phyloP scores from a whole-genome alignment of 2,113 vertebrate species.

The Limanda limanda region DNA sequence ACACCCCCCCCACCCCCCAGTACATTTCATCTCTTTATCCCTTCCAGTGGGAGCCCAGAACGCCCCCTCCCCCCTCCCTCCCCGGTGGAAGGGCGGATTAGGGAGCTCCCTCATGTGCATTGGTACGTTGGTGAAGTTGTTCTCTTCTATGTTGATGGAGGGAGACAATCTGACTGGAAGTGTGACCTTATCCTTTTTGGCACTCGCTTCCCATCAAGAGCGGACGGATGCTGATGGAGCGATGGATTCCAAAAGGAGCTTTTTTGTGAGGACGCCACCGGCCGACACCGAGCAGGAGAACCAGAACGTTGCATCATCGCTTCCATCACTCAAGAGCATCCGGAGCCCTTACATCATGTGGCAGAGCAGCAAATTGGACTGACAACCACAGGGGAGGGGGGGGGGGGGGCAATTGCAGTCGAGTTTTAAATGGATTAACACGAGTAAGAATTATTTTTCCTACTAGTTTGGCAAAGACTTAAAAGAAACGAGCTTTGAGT shows the following conservation, averaged over 20 bases:
- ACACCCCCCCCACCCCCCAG: constrained; percentile 36
- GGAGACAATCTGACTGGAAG: constrained; percentile 54
- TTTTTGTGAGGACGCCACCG: constrained; percentile 53
- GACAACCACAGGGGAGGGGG: constrained; percentile 30
- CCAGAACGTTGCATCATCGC: constrained; percentile 56
- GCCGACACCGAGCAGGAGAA: constrained; percentile 56
- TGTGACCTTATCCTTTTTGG: constrained; percentile 53
- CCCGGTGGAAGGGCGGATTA: constrained; percentile 40
- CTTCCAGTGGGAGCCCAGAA: constrained; percentile 39
- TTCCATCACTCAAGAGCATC: constrained; percentile 55
- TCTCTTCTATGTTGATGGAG: constrained; percentile 54
- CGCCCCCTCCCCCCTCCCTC: constrained; percentile 35
- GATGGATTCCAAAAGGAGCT: constrained; percentile 56
- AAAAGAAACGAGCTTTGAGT: not conserved
- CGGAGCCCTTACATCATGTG: constrained; percentile 48
- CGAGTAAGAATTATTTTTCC: constrained; percentile 13
- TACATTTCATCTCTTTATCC: constrained; percentile 67
- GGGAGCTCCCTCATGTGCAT: constrained; percentile 23
- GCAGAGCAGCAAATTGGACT: constrained; percentile 43
- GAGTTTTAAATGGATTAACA: constrained; percentile 50
- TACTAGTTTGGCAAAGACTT: constrained; percentile 10
- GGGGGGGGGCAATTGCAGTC: constrained; percentile 1
- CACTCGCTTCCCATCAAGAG: constrained; percentile 35
- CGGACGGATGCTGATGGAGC: constrained; percentile 46
- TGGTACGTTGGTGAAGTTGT: constrained; percentile 24